These are phyloP conservation scores for Baccha elongata DNA, from an alignment of 2,888 invertebrate species.

Conservation along the genomic window DNA sequence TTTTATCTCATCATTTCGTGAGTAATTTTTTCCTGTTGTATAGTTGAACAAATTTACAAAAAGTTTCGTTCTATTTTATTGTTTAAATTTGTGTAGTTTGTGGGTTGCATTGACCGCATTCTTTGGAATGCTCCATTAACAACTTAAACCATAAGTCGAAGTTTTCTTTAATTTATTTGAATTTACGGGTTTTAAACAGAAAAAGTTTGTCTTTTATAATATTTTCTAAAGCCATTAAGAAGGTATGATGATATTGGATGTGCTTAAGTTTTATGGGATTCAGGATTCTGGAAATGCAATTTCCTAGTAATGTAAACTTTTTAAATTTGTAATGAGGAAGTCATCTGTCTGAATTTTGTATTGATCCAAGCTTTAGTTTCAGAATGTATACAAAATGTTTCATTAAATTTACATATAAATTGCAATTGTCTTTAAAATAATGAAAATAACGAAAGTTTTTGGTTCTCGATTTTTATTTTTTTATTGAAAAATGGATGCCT, in stretches of 20 bases:
- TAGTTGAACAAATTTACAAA: not conserved
- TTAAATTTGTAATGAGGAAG: too few relatives aligned
- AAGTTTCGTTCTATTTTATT: conserved; percentile 15
- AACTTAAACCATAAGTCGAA: conserved; percentile 6
- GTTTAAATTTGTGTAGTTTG: not conserved
- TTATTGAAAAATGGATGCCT: too few relatives aligned
- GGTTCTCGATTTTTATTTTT: too few relatives aligned
- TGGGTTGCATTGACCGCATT: not conserved
- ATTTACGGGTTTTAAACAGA: not conserved
- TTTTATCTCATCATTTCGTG: conserved; percentile 20
- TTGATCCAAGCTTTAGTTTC: too few relatives aligned
- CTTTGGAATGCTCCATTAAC: conserved; percentile 30
- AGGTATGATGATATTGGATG: conserved; percentile 2
- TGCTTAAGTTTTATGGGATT: not conserved
- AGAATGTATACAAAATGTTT: too few relatives aligned
- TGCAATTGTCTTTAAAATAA: too few relatives aligned
- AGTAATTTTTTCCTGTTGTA: conserved; percentile 11
- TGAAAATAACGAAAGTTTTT: too few relatives aligned
- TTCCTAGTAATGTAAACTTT: too few relatives aligned
- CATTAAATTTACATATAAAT: too few relatives aligned
- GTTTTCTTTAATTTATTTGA: conserved; percentile 24
- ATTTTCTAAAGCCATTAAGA: conserved; percentile 9
- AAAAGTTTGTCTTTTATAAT: conserved; percentile 7
- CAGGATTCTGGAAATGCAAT: not conserved
- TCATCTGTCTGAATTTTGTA: too few relatives aligned